These are phyloP conservation scores for Desmodus rotundus DNA, from an alignment of 2,113 vertebrate genomes.

Conservation along the genomic window DNA sequence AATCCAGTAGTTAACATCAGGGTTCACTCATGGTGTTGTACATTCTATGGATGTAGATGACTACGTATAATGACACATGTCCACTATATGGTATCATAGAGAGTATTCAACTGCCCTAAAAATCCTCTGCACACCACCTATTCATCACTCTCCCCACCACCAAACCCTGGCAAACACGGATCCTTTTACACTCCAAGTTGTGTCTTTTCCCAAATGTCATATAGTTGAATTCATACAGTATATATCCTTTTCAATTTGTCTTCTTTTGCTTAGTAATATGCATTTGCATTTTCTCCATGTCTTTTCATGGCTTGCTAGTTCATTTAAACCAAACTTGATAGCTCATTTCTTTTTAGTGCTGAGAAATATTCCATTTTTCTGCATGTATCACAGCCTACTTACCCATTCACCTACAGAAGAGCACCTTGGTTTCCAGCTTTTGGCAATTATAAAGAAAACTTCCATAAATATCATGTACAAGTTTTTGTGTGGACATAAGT, in stretches of 20 bases:
- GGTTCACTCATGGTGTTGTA: not conserved
- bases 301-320: not conserved
- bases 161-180: not conserved
- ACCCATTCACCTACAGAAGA: not conserved
- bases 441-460: not conserved
- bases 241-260: not conserved
- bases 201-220: not conserved
- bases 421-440: not conserved
- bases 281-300: not conserved
- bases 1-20: not conserved
- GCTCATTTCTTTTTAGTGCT: not conserved
- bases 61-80: not conserved
- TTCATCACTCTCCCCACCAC: not conserved
- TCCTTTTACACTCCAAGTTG: not conserved
- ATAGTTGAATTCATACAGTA: not conserved
- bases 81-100: not conserved
- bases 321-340: not conserved
- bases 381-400: not conserved
- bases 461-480: not conserved
- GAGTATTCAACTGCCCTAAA: not conserved
- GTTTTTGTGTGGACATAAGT: not conserved
- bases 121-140: not conserved
- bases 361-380: not conserved
- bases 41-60: not conserved
- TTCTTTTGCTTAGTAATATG: not conserved